Evolutionary conservation across 2,113 vertebrate species (phyloP), one percentile per base, ranked within the genome.

Genomic region (Sialia sialis): DNA sequence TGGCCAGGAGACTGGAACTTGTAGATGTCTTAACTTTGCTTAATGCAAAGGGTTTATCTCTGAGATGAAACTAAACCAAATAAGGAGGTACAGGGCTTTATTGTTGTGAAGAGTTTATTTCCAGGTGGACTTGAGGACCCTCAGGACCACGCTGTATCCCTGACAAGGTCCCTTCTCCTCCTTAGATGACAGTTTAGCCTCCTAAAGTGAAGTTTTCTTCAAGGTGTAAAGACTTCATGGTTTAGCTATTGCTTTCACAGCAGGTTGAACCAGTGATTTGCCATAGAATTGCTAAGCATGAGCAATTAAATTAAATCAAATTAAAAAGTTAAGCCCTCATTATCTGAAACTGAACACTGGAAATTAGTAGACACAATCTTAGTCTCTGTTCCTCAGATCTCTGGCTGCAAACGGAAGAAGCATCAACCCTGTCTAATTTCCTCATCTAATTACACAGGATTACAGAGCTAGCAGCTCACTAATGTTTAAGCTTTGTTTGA

Each of bases 301-400:
- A 73, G 82, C 49, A 95, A 87, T 83, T 79, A 85, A 91, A 94
- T 78, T 13, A 84, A 86, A 89, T 62, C 19, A 84, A 94, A 88
- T 92, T 68, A 4, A 83, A 94, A 95, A 94, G 73, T 86, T 92
- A 89, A 89, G 29, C 46, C 89, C 63, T 90, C 46, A 16, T 93
- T 92, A 94, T 87, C 90, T 77, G 67, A 93, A 90, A 48, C 63
- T 67, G 68, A 88, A 41, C 51, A 51, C 59, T 89, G 51, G 46
- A 94, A 95, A 94, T 93, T 66, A 87, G 54, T 73, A 85, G 72
- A 88, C 14, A 69, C 0, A 9, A 34, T 81, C 75, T 83, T 92
- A 94, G 92, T 93, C 75, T 93, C 67, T 70, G 46, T 73, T 85
- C 51, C 64, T 93, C 79, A 90, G 54, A 93, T 92, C 79, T 88